Evolutionary conservation across 2,888 invertebrate species (phyloP).

Genomic region (Eulithis prunata): DNA sequence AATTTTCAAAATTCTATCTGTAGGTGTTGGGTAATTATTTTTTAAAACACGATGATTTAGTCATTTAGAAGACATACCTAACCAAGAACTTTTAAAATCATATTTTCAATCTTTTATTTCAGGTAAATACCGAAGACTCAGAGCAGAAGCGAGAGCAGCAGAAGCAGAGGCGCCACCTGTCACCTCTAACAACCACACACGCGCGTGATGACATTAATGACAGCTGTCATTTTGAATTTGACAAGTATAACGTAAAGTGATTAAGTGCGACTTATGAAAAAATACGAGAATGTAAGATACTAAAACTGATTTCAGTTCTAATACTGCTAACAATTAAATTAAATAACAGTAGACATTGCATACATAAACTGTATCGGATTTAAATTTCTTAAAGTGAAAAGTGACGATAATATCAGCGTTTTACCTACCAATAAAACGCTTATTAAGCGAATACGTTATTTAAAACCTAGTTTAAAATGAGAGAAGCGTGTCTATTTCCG

Average conservation of each 20-base stretch:
- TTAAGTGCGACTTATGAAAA: neutral
- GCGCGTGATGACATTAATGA: slow-evolving; percentile 56
- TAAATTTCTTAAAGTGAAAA: too few relatives aligned
- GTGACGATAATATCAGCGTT: too few relatives aligned
- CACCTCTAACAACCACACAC: slow-evolving; percentile 76
- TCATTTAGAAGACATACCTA: too few relatives aligned
- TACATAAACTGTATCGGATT: too few relatives aligned
- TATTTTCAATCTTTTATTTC: slow-evolving; percentile 6
- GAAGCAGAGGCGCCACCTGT: slow-evolving; percentile 74
- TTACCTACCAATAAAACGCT: too few relatives aligned
- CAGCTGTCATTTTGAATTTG: slow-evolving; percentile 23
- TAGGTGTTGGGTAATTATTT: neutral
- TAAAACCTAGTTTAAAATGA: too few relatives aligned
- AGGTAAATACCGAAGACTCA: slow-evolving; percentile 78
- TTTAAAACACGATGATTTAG: neutral
- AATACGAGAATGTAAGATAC: neutral
- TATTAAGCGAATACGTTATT: too few relatives aligned
- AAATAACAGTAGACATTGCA: too few relatives aligned
- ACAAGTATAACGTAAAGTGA: neutral
- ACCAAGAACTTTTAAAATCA: neutral
- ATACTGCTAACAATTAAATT: too few relatives aligned
- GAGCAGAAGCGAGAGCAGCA: slow-evolving; percentile 80
- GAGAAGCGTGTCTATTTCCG: too few relatives aligned
- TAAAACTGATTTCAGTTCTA: neutral
- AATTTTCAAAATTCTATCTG: neutral